phyloP scores from a whole-genome alignment of 1,140 invertebrate species.

The Zaprionus ghesquierei region DNA sequence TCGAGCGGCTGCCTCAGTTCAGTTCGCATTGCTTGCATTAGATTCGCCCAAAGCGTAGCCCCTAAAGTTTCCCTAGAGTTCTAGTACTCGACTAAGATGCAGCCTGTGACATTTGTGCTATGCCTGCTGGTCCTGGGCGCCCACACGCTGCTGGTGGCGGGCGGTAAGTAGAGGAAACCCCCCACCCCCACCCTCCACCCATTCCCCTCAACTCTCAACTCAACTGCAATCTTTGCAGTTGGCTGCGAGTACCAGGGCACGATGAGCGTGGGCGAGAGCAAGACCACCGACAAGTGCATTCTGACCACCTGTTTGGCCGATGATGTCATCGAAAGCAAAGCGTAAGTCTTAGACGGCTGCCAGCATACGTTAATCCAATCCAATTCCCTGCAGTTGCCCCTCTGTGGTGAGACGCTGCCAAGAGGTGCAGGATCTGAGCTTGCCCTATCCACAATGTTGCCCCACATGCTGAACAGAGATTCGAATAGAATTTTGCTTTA shows the following conservation, averaged over 20 bases:
- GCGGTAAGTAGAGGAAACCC: conserved; percentile 28
- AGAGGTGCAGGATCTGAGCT: not conserved
- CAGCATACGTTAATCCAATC: no score
- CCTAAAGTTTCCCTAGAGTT: no score
- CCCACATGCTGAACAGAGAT: not conserved
- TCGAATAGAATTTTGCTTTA: not conserved
- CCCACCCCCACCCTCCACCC: no score
- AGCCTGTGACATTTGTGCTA: conserved; percentile 50
- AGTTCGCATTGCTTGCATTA: not conserved
- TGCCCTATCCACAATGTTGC: not conserved
- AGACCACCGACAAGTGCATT: conserved; percentile 9
- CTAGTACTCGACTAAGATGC: conserved; percentile 46
- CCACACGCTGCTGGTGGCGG: conserved; percentile 49
- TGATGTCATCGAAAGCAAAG: not conserved
- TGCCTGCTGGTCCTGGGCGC: conserved; percentile 49
- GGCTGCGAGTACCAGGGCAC: conserved; percentile 32
- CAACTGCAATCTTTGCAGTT: not conserved
- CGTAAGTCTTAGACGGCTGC: not conserved
- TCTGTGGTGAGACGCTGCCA: not conserved
- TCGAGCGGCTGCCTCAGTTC: not conserved
- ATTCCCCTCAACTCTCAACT: not conserved
- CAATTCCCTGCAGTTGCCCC: no score
- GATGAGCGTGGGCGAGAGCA: conserved; percentile 21
- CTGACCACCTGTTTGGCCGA: not conserved
- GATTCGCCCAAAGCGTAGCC: not conserved